Evolutionary conservation across 1,140 invertebrate species (phyloP).

Genomic region (Drosophila malerkotliana): DNA sequence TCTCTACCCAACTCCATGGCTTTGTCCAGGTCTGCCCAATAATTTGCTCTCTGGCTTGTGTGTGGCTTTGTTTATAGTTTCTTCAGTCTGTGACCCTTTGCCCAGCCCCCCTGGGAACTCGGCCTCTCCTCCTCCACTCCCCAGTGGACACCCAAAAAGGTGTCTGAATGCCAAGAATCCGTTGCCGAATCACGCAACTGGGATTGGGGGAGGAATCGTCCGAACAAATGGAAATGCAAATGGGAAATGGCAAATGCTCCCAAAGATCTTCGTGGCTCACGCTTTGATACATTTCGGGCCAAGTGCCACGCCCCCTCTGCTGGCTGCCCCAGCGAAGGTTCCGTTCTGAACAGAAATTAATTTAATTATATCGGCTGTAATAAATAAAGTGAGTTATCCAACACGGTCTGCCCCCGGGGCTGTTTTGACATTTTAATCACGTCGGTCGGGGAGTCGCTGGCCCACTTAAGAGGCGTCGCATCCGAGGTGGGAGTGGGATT

Average conservation of each 20-base stretch:
- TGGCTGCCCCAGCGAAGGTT: background rate
- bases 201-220: conserved; percentile 8
- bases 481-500: conserved; percentile 19
- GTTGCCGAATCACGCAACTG: conserved; percentile 71
- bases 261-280: conserved; percentile 64
- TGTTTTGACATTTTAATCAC: conserved; percentile 74
- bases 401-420: conserved; percentile 30
- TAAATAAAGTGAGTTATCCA: conserved; percentile 72
- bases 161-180: conserved; percentile 74
- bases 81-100: conserved; percentile 33
- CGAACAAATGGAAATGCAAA: conserved; percentile 58
- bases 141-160: conserved; percentile 71
- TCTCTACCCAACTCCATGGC: background rate
- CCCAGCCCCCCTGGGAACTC: conserved; percentile 4
- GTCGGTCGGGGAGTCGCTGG: conserved; percentile 48
- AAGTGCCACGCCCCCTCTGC: conserved; percentile 47
- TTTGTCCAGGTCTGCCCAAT: conserved; percentile 59
- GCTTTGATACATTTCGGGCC: conserved; percentile 63
- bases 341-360: conserved; percentile 57
- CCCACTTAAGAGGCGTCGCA: conserved; percentile 54
- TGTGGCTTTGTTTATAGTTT: conserved; percentile 74
- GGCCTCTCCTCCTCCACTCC: background rate
- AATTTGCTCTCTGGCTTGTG: conserved; percentile 74
- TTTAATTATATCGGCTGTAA: conserved; percentile 71
- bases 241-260: conserved; percentile 54